Evolutionary conservation across 2,888 invertebrate genomes (phyloP), one percentile per base, ranked within the genome.

Genomic region (Drosophila hamatofila): DNA sequence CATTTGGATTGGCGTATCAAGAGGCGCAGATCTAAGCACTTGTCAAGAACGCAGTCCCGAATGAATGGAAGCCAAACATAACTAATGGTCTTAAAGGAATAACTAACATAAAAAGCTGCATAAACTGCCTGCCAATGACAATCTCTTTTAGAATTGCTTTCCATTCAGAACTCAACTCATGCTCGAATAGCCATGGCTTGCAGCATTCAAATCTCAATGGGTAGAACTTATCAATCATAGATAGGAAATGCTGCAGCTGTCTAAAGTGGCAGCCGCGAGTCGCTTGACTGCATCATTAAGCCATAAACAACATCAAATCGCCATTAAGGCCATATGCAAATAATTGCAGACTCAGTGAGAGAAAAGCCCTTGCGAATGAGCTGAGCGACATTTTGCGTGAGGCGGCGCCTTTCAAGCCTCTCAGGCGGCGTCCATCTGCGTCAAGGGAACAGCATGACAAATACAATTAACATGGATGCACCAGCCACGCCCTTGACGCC

Each of bases 291-390:
- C 81, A 88, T 83, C 89, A 83, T 83, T 87, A 88, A 84, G 71
- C 75, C 77, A 84, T 84, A 84, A 89, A 89, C 84, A 84, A 84
- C 84, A 84, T 89, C 79, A 84, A 89, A 89, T 89, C 89, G 87
- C 88, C 84, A 84, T 84, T 84, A 84, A 84, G 89, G 67, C 87
- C 84, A 81, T 79, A 84, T 83, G 84, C 89, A 84, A 84, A 84
- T 84, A 84, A 84, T 89, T 84, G 84, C 88, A 79, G 66, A 81
- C 74, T 87, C 70, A 79, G 80, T 49, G 46, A 79, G 57, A 30
- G 51, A 56, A 54, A 61, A 51, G 56, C 66, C 66, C 62, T 66
- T 66, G 55, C 57, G 57, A 52, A 64, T 59, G 46, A 37, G 39
- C 61, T 65, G 80, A 78, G 68, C 80, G 80, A 78, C 68, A 78